Conservation (phyloP, 2,888 invertebrate genomes). For the Athalia circularis region DNA sequence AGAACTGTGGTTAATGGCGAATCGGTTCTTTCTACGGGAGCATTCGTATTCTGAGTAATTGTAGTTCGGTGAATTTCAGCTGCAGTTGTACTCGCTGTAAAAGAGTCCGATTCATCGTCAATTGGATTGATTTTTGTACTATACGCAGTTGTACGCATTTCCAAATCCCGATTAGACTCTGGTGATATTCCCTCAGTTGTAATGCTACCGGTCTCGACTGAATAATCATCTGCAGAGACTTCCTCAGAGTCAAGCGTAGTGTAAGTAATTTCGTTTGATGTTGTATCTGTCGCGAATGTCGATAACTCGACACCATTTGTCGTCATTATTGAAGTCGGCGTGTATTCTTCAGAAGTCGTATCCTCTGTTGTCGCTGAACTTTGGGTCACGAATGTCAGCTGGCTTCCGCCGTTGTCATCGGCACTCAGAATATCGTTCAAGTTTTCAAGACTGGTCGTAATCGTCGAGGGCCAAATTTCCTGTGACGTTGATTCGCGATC, state of each 20-base stretch:
- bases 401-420: neutral
- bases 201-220: neutral
- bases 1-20: too few species aligned
- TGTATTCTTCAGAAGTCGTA: constrained; percentile 1
- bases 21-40: neutral
- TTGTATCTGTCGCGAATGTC: neutral
- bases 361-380: neutral
- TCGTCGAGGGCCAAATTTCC: constrained; percentile 24
- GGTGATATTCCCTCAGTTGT: neutral
- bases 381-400: neutral
- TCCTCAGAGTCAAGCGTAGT: constrained; percentile 1
- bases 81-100: neutral
- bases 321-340: neutral
- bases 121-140: neutral
- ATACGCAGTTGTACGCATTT: neutral
- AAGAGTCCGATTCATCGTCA: neutral
- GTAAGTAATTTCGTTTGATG: neutral
- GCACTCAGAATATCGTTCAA: constrained; percentile 6
- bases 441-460: constrained; percentile 25
- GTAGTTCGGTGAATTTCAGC: neutral
- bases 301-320: neutral
- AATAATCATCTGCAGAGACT: neutral
- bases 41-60: neutral
- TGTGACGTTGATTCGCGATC: neutral
- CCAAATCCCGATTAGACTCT: neutral